phyloP scores from a whole-genome alignment of 2,113 vertebrate genomes.

The Xenopus borealis region DNA sequence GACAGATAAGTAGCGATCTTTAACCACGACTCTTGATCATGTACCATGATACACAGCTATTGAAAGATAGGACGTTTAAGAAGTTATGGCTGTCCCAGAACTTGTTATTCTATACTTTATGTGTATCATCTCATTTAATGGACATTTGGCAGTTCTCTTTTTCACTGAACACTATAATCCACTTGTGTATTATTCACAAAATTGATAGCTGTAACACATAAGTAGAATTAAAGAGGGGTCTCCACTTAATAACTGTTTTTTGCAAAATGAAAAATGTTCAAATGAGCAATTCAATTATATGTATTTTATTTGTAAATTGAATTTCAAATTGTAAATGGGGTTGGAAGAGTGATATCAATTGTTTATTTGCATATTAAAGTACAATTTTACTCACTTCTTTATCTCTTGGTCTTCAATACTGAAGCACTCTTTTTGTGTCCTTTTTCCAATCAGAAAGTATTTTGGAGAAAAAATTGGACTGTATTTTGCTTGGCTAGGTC shows the following conservation, averaged over 20 bases:
- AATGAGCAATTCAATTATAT: too few relatives aligned
- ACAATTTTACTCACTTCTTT: too few relatives aligned
- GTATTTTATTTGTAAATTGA: too few relatives aligned
- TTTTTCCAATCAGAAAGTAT: constrained; percentile 79
- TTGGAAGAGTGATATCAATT: too few relatives aligned
- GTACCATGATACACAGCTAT: constrained; percentile 42
- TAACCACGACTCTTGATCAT: constrained; percentile 40
- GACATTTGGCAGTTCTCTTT: constrained; percentile 24
- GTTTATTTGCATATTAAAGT: too few relatives aligned
- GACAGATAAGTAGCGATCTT: constrained; percentile 42
- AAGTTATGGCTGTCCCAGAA: constrained; percentile 21
- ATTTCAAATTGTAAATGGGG: too few relatives aligned
- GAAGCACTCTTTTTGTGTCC: neutral
- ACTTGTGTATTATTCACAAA: too few relatives aligned
- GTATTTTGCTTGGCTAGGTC: constrained; percentile 96
- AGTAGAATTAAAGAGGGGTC: too few relatives aligned
- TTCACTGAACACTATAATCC: neutral
- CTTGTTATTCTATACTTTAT: constrained; percentile 27
- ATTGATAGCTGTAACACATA: too few relatives aligned
- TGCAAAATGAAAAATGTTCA: too few relatives aligned
- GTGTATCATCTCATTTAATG: constrained; percentile 22
- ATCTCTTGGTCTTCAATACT: too few relatives aligned
- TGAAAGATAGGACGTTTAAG: constrained; percentile 29
- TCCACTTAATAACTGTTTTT: too few relatives aligned
- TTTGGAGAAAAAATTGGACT: constrained; percentile 98